Evolutionary conservation across 2,113 vertebrate species (phyloP).

Genomic region (Podocnemis expansa): DNA sequence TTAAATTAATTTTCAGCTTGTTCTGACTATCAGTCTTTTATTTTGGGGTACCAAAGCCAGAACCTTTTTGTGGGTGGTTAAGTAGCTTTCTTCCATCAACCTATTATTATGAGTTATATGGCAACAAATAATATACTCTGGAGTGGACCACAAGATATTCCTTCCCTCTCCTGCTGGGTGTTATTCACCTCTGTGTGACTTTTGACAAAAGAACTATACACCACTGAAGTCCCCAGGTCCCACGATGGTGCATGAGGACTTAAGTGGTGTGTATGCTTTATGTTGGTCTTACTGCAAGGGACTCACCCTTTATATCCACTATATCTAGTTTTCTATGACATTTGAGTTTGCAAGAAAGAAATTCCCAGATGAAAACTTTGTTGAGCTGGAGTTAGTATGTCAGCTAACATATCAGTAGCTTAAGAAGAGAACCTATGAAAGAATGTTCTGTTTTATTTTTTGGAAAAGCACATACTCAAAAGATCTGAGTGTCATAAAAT

Average conservation of each 20-base stretch:
- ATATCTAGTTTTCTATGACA: neutral
- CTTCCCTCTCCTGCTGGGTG: conserved; percentile 1
- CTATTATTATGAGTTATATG: conserved; percentile 25
- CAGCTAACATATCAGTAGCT: neutral
- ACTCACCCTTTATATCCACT: neutral
- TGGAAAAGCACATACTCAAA: neutral
- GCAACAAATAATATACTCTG: conserved; percentile 7
- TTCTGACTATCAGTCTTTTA: conserved; percentile 64
- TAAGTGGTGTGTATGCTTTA: neutral
- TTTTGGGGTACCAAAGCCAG: conserved; percentile 56
- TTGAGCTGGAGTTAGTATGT: neutral
- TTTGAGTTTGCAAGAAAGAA: neutral
- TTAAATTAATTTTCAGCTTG: conserved; percentile 58
- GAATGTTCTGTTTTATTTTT: neutral
- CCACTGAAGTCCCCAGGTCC: neutral
- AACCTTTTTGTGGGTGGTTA: conserved; percentile 36
- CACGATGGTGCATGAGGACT: neutral
- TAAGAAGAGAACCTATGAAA: neutral
- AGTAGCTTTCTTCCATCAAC: neutral
- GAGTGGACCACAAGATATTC: neutral
- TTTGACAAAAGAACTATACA: neutral
- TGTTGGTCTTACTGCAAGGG: neutral
- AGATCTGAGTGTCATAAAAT: neutral
- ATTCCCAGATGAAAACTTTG: neutral
- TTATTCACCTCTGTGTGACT: neutral